phyloP scores from a whole-genome alignment of 2,113 vertebrate species.

The Pterocles gutturalis region DNA sequence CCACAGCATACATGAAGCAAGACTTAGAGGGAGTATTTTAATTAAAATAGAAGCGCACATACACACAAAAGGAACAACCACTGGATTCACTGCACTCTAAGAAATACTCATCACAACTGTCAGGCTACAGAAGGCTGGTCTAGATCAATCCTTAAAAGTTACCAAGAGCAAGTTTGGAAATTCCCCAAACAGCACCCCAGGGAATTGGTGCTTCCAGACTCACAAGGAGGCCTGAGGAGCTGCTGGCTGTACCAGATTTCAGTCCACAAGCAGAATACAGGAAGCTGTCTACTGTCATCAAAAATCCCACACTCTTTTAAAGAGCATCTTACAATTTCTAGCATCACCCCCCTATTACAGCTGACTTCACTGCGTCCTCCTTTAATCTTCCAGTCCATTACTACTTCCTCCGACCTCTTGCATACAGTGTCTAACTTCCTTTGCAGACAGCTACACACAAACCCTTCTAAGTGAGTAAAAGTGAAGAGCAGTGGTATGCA shows the following conservation, averaged over 20 bases:
- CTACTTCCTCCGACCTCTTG: fast-evolving
- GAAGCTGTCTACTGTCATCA: neutral
- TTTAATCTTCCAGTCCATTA: neutral
- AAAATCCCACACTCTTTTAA: neutral
- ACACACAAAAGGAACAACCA: neutral
- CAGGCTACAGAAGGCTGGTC: neutral
- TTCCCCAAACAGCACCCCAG: neutral
- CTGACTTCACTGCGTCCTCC: neutral
- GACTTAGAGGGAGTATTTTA: neutral
- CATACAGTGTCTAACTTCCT: too few species aligned
- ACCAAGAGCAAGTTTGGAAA: neutral
- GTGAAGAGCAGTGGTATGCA: neutral
- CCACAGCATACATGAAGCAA: neutral
- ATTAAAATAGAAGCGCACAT: neutral
- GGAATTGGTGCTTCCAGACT: neutral
- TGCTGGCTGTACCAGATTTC: neutral
- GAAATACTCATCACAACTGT: neutral
- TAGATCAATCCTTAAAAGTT: neutral
- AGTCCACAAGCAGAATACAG: neutral
- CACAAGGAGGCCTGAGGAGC: neutral
- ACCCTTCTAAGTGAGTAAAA: neutral
- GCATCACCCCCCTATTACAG: neutral
- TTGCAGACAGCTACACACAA: neutral
- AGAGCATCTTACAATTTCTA: neutral
- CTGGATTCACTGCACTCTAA: neutral